Evolutionary conservation across 2,113 vertebrate species (phyloP), one percentile per base, ranked within the genome.

Genomic region (Crotalus horridus): DNA sequence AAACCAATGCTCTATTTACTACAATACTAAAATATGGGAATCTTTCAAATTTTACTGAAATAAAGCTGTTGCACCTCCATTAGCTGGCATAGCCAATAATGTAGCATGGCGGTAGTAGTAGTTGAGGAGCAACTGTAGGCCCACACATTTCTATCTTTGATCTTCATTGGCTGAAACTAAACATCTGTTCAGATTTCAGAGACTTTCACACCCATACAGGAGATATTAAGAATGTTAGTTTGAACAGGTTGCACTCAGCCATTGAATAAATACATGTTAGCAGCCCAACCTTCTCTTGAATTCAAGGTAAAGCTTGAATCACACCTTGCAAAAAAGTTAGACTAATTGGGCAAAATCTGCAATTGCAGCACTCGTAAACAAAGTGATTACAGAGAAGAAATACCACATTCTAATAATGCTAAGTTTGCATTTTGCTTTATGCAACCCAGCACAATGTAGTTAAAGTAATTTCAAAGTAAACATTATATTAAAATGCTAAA

Each of bases 281-380:
- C 12, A 33, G 20, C 69, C 17, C 17, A 7, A 53, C 4, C 29
- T 81, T 43, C 64, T 24, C 46, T 46, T 74, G 64, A 89, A 86
- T 3, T 39, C n/a, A 92, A 89, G 90, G 90, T 94, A 61, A 58
- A 59, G 58, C n/a, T 23, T 39, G 92, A 93, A 91, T 87, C 12
- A 6, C 15, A 9, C 58, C 51, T 92, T 93, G 11, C 85, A 13
- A 58, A 51, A 15, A 17, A 55, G 88, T 96, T 86, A 90, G 26
- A 58, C 53, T 55, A 95, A 88, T 58, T 61, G 94, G 12, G 23
- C 21, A 90, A 48, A 88, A 94, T 0, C 0, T 64, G 43, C 56
- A 94, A 6, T 24, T 91, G 39, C 54, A 87, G 9, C 6, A 55
- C 61, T 61, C 85, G 85, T 55, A 58, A 88, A 90, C 61, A 58